Percentiles rank a stretch among this genome's conserved stretches.
These are phyloP conservation scores for Channallabes apus DNA, from an alignment of 2,797 vertebrate species.

Conservation along the genomic window DNA sequence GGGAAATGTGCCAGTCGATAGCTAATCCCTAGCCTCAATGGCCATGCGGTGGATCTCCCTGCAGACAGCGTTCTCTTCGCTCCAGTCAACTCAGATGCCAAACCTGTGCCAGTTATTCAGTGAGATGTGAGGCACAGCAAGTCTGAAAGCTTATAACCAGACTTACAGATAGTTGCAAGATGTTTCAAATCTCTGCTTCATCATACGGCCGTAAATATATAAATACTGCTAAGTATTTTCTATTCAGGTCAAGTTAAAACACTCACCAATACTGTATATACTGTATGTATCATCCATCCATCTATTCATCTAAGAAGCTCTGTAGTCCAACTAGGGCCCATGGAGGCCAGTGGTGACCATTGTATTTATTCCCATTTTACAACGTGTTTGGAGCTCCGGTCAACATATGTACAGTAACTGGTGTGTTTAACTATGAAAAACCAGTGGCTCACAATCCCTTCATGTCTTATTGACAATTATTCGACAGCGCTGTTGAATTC, in stretches of 20 bases:
- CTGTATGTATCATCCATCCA: too few relatives aligned
- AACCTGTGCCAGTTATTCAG: slow-evolving; percentile 54
- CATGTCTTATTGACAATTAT: neutral
- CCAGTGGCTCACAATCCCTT: neutral
- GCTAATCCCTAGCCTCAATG: slow-evolving; percentile 54
- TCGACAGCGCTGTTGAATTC: neutral
- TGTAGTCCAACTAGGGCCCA: too few relatives aligned
- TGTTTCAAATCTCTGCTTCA: slow-evolving; percentile 35
- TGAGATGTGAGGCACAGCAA: slow-evolving; percentile 57
- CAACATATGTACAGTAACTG: neutral
- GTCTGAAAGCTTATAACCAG: slow-evolving; percentile 54
- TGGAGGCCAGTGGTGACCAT: too few relatives aligned
- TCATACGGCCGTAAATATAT: neutral
- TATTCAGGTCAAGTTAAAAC: neutral
- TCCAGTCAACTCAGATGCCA: slow-evolving; percentile 56
- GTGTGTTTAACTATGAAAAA: neutral
- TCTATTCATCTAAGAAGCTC: too few relatives aligned
- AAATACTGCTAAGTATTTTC: neutral
- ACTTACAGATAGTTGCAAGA: neutral
- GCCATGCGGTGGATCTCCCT: slow-evolving; percentile 57
- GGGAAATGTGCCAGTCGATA: slow-evolving; percentile 35
- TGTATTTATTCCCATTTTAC: too few relatives aligned
- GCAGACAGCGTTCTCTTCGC: slow-evolving; percentile 56
- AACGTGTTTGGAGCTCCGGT: too few relatives aligned
- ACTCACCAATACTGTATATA: too few relatives aligned